These are phyloP conservation scores for Macropus fuliginosus DNA, from an alignment of 2,797 vertebrate genomes.

Conservation along the genomic window DNA sequence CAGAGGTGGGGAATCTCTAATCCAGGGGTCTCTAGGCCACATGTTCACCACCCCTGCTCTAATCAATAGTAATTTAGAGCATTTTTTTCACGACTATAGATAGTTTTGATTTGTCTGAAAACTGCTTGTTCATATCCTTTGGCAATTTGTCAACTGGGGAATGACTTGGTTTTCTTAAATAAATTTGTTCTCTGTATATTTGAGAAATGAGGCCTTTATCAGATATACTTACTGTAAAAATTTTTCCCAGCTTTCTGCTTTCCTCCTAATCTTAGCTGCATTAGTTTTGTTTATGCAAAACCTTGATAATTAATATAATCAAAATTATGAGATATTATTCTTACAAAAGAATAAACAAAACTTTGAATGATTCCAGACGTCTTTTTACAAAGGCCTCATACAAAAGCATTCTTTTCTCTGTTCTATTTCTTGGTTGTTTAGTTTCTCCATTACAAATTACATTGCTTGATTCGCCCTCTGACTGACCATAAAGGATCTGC, in stretches of 20 bases:
- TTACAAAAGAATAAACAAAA: not conserved
- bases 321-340: not conserved
- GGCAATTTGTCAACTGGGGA: not conserved
- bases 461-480: not conserved
- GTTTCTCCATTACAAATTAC: not conserved
- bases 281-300: not conserved
- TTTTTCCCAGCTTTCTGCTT: not conserved
- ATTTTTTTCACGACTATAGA: no score
- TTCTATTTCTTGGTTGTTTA: not conserved
- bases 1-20: no score
- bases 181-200: not conserved
- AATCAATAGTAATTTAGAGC: no score
- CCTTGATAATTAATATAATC: not conserved
- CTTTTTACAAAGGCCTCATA: not conserved
- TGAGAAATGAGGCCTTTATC: not conserved
- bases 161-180: not conserved
- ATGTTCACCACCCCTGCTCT: no score
- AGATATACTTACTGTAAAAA: not conserved
- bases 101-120: not conserved
- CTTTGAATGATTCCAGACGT: not conserved
- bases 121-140: not conserved
- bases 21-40: no score
- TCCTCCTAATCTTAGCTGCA: not conserved
- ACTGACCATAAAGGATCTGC: not conserved
- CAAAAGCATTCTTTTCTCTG: not conserved